A percentile compares a stretch with the other conserved stretches of the same genome.
These are phyloP conservation scores for Arge pagana DNA, from an alignment of 2,888 invertebrate genomes.

Conservation along the genomic window DNA sequence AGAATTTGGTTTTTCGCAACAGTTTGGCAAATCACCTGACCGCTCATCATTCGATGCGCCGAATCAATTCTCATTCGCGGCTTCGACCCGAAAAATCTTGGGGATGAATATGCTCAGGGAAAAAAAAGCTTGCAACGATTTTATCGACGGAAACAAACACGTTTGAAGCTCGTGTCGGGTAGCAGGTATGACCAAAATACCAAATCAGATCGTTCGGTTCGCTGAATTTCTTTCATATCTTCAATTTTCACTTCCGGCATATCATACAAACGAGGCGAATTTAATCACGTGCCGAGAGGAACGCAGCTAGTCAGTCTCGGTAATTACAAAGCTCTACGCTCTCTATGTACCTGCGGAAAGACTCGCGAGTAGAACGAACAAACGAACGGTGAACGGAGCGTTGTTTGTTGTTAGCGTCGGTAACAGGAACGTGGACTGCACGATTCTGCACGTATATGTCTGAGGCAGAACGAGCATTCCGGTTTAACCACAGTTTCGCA, in stretches of 20 bases:
- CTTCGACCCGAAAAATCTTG: slow-evolving; percentile 23
- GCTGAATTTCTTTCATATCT: too few species aligned
- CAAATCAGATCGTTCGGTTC: too few species aligned
- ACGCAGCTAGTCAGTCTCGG: not conserved
- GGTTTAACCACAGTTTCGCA: slow-evolving; percentile 3
- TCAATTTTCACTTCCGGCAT: slow-evolving; percentile 39
- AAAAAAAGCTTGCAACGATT: too few species aligned
- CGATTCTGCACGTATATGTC: too few species aligned
- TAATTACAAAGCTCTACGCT: slow-evolving; percentile 21
- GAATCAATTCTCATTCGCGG: slow-evolving; percentile 16
- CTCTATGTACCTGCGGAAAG: slow-evolving; percentile 13
- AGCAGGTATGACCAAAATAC: too few species aligned
- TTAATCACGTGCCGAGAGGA: slow-evolving; percentile 17
- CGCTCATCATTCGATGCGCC: slow-evolving; percentile 11
- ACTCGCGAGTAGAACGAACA: slow-evolving; percentile 9
- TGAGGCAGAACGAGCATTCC: too few species aligned
- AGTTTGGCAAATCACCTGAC: slow-evolving; percentile 8
- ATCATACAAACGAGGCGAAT: too few species aligned
- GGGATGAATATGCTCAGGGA: slow-evolving; percentile 40
- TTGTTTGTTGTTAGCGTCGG: too few species aligned
- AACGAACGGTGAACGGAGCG: slow-evolving; percentile 10
- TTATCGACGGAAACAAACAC: too few species aligned
- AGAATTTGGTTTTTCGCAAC: not conserved
- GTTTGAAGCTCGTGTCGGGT: too few species aligned
- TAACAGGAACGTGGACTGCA: too few species aligned